These are phyloP conservation scores for Orbicella faveolata DNA, from an alignment of 64 coral and sea anemone species.

Conservation along the genomic window DNA sequence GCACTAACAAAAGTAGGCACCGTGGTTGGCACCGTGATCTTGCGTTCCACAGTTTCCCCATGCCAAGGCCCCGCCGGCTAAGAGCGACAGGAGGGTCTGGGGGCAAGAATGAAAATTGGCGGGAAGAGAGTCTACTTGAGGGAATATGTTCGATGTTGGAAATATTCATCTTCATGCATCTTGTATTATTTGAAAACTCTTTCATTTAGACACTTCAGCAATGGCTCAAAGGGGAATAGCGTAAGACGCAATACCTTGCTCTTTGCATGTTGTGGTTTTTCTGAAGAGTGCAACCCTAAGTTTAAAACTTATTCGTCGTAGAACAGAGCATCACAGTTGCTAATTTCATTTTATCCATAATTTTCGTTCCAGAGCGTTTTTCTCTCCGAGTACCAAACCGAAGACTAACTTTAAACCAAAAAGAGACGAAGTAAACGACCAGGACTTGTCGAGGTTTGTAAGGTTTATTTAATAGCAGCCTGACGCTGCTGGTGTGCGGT, in stretches of 20 bases:
- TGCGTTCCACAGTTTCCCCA: no score
- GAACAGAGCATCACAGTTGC: no score
- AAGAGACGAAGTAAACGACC: background rate
- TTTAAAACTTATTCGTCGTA: background rate
- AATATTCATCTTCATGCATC: background rate
- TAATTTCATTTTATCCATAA: background rate
- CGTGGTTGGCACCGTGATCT: no score
- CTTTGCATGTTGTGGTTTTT: background rate
- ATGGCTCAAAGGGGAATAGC: conserved; percentile 43
- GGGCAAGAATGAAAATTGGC: background rate
- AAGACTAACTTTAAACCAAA: background rate
- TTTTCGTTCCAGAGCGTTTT: conserved; percentile 18
- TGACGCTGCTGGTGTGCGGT: no score
- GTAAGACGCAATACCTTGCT: background rate
- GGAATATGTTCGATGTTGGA: background rate
- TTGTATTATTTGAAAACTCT: background rate
- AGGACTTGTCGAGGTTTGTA: background rate
- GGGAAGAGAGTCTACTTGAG: background rate
- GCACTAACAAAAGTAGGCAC: no score
- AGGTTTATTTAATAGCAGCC: background rate
- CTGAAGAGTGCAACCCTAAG: background rate
- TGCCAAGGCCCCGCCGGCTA: no score
- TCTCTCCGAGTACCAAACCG: conserved; percentile 12
- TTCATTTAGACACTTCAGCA: background rate
- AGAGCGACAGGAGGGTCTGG: no score